Evolutionary conservation across 1,140 invertebrate species (phyloP), one percentile per base, ranked within the genome.

Genomic region (Orchesella cincta): DNA sequence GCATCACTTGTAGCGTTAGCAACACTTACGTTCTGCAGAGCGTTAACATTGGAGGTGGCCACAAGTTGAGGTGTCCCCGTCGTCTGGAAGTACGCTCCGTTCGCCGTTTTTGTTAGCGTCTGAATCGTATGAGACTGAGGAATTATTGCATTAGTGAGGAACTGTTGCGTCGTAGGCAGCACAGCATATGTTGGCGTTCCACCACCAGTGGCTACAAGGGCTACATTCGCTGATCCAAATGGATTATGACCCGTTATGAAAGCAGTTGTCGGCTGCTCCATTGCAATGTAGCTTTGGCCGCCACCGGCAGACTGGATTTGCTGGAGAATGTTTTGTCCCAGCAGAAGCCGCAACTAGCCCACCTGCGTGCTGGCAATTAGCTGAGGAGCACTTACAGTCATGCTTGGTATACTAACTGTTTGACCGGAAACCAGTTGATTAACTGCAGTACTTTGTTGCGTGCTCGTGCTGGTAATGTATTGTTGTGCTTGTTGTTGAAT

Each of bases 11-110:
- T 33, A 67, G 62, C 73, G 62, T 74, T 73, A 76, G 64, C 46
- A 28, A 72, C 67, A 76, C 29, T 62, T 34, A 39, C 67, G 52
- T 71, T 35, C 46, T 71, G 64, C 23, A 76, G 62, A 23, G 31
- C 23, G 33, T 18, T 64, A 36, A 73, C 71, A 29, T 73, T 73
- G 33, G 71, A 71, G 18, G 75, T 73, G 20, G 34, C 64, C 35
- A 54, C 39, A 26, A 73, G 1, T 14, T 73, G 70, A 1, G 70
- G 39, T 3, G 76, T 73, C 39, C 36, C 46, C 3, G 79, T 34
- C 33, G 80, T 81, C 70, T 81, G 80, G 29, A 76, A 82, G 39
- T 57, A 77, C 29, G 81, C 76, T 29, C 79, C 81, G 70, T 78
- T 78, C 0, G 78, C 31, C 28, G 46, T 72, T 72, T 81, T 81